phyloP scores from a whole-genome alignment of 2,888 invertebrate species.

The Tortricodes alternella region DNA sequence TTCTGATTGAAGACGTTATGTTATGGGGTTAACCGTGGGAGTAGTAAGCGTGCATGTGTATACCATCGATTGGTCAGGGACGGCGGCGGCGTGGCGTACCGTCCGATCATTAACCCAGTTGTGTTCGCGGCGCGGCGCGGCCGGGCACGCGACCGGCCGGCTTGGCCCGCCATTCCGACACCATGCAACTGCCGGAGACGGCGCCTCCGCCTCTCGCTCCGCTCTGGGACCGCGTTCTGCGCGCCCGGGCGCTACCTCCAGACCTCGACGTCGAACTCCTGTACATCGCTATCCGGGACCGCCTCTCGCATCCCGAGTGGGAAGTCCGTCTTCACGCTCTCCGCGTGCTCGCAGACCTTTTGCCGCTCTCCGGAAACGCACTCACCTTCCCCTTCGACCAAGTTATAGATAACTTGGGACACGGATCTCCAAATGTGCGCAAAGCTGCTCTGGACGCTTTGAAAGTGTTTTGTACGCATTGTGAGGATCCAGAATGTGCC shows the following conservation, averaged over 20 bases:
- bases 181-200: slow-evolving; percentile 76
- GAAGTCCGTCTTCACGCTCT: slow-evolving; percentile 92
- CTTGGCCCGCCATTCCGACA: slow-evolving; percentile 46
- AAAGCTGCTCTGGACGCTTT: slow-evolving; percentile 91
- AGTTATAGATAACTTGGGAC: slow-evolving; percentile 90
- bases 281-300: slow-evolving; percentile 87
- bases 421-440: slow-evolving; percentile 90
- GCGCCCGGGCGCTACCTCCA: slow-evolving; percentile 88
- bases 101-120: slow-evolving; percentile 82
- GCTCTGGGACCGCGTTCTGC: slow-evolving; percentile 90
- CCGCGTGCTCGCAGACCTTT: slow-evolving; percentile 89
- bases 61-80: slow-evolving; percentile 79
- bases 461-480: slow-evolving; percentile 87
- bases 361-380: slow-evolving; percentile 87
- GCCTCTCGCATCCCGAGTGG: slow-evolving; percentile 90
- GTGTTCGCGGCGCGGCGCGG: slow-evolving; percentile 74
- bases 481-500: slow-evolving; percentile 86
- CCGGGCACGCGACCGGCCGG: slow-evolving; percentile 63
- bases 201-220: slow-evolving; percentile 85
- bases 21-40: slow-evolving; percentile 21
- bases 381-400: slow-evolving; percentile 88
- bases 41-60: slow-evolving; percentile 41
- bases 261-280: slow-evolving; percentile 85
- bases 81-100: slow-evolving; percentile 68
- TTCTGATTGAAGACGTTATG: slow-evolving; percentile 15